phyloP scores from a whole-genome alignment of 2,113 vertebrate genomes.

The Ailuropoda melanoleuca region DNA sequence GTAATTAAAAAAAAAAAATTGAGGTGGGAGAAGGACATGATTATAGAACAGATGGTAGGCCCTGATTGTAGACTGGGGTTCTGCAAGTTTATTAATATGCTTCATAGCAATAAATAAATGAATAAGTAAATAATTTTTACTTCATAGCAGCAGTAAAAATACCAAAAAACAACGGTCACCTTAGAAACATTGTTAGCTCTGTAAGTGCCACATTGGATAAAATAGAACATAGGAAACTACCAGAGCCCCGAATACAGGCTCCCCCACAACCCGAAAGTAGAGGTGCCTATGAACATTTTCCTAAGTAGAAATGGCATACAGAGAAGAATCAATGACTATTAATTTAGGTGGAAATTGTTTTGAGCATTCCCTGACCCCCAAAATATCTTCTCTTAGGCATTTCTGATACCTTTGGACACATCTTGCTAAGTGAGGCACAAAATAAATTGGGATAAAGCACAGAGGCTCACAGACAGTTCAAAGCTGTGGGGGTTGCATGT shows the following conservation, averaged over 20 bases:
- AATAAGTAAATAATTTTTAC: not conserved
- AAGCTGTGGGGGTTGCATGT: not conserved
- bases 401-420: not conserved
- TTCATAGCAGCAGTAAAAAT: not conserved
- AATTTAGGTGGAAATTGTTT: not conserved
- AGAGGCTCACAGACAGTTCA: not conserved
- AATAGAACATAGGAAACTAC: not conserved
- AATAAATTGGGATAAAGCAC: not conserved
- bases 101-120: not conserved
- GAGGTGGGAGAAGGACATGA: not conserved
- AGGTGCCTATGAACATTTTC: not conserved
- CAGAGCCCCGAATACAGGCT: not conserved
- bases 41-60: not conserved
- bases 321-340: not conserved
- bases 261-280: not conserved
- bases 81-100: not conserved
- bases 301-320: not conserved
- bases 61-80: not conserved
- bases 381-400: not conserved
- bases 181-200: not conserved
- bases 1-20: not conserved
- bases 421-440: not conserved
- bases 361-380: not conserved
- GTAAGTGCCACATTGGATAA: not conserved
- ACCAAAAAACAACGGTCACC: not conserved